Evolutionary conservation across 92 coral and sea anemone species (phyloP).

Genomic region (Umimayanthus chanpuru): DNA sequence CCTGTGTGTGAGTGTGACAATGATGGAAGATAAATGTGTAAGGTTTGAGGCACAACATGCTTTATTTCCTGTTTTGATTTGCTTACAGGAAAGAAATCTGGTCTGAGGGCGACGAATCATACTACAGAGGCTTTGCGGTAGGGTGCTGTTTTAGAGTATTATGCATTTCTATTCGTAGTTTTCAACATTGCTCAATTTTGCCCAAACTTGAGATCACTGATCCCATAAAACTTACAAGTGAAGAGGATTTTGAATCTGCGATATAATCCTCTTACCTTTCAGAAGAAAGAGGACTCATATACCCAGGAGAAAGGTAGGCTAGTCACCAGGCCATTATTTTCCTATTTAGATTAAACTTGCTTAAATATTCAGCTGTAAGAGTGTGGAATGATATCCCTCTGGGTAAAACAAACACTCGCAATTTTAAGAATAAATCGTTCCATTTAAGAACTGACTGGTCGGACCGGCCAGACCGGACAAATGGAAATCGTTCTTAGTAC

Average conservation of each 20-base stretch:
- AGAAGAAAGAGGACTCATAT: background rate
- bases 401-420: too few species aligned
- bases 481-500: too few species aligned
- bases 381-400: too few species aligned
- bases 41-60: background rate
- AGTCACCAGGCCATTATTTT: background rate
- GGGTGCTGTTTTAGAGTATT: background rate
- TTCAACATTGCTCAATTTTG: background rate
- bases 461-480: too few species aligned
- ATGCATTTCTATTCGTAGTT: background rate
- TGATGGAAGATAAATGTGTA: background rate
- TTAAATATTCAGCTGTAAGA: too few species aligned
- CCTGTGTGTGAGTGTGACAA: background rate
- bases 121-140: conserved; percentile 72
- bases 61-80: background rate
- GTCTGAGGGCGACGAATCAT: conserved; percentile 83
- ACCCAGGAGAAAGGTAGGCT: conserved; percentile 1
- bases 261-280: background rate
- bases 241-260: background rate
- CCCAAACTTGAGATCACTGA: too few species aligned
- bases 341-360: too few species aligned
- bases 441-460: too few species aligned
- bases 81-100: conserved; percentile 74
- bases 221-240: background rate
- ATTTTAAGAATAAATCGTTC: too few species aligned